These are phyloP conservation scores for Apoda limacodes DNA, from an alignment of 2,888 invertebrate species.

Conservation along the genomic window DNA sequence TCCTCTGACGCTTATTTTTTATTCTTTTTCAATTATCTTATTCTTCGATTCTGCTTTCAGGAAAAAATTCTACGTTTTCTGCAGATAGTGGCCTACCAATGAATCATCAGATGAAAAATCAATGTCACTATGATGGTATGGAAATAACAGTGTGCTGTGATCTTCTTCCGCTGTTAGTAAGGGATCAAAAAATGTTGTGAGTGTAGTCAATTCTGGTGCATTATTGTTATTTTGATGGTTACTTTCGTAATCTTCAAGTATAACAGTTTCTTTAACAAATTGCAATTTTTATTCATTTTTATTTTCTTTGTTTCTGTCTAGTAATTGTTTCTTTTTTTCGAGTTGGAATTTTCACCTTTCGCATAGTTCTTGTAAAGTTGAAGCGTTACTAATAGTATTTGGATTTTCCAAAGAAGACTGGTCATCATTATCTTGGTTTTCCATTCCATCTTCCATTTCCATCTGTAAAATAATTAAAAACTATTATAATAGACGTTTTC, in stretches of 20 bases:
- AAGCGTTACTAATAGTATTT: too few relatives aligned
- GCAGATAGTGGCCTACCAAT: too few relatives aligned
- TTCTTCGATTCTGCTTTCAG: slow-evolving; percentile 8
- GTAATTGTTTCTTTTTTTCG: too few relatives aligned
- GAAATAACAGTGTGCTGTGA: too few relatives aligned
- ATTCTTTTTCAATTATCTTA: slow-evolving; percentile 8
- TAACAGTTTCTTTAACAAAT: background rate
- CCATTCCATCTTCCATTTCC: slow-evolving; percentile 4
- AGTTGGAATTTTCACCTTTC: background rate
- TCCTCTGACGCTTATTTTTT: slow-evolving; percentile 12
- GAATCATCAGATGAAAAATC: slow-evolving; percentile 6
- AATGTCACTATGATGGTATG: too few relatives aligned
- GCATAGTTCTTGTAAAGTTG: background rate
- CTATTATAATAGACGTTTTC: background rate
- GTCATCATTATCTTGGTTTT: slow-evolving; percentile 3
- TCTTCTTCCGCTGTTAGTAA: slow-evolving; percentile 2
- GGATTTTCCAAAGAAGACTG: slow-evolving; percentile 8
- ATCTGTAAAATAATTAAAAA: slow-evolving; percentile 1
- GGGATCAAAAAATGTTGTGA: slow-evolving; percentile 5
- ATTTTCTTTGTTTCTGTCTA: too few relatives aligned
- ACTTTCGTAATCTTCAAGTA: too few relatives aligned
- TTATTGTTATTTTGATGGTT: too few relatives aligned
- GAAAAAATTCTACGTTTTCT: slow-evolving; percentile 10
- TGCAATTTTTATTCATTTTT: too few relatives aligned
- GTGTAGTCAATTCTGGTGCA: slow-evolving; percentile 9